Conservation (phyloP, 2,113 vertebrate genomes). For the Daboia siamensis region DNA sequence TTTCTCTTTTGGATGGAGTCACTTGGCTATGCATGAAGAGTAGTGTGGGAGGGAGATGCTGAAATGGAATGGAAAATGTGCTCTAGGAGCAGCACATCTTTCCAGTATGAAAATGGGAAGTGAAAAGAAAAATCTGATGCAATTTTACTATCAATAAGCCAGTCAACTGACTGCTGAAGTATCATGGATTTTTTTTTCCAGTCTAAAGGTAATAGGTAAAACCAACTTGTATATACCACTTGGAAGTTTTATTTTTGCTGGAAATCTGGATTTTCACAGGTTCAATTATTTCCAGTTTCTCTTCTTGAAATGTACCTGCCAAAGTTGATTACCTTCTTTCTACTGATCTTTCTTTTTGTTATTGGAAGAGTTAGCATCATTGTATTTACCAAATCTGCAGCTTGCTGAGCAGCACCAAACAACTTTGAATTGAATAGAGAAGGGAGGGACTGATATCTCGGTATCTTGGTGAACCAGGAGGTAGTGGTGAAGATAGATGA, state of each 20-base stretch:
- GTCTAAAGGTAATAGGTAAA: not conserved
- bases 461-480: not conserved
- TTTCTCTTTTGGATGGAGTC: slow-evolving; percentile 59
- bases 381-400: not conserved
- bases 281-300: not conserved
- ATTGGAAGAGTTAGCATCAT: not conserved
- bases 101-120: not conserved
- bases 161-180: not conserved
- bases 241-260: not conserved
- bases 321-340: too few species aligned
- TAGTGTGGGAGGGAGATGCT: slow-evolving; percentile 24
- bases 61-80: slow-evolving; percentile 54
- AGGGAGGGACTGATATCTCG: not conserved
- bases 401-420: not conserved
- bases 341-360: not conserved
- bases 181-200: not conserved
- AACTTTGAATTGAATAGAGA: not conserved
- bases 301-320: not conserved
- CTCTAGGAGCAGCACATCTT: slow-evolving; percentile 34
- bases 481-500: not conserved
- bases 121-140: slow-evolving; percentile 45
- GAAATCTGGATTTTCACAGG: not conserved
- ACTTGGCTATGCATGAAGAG: slow-evolving; percentile 20
- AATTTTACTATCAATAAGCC: slow-evolving; percentile 12
- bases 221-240: not conserved